phyloP scores from a whole-genome alignment of 2,797 vertebrate genomes.

The Darevskia mixta region DNA sequence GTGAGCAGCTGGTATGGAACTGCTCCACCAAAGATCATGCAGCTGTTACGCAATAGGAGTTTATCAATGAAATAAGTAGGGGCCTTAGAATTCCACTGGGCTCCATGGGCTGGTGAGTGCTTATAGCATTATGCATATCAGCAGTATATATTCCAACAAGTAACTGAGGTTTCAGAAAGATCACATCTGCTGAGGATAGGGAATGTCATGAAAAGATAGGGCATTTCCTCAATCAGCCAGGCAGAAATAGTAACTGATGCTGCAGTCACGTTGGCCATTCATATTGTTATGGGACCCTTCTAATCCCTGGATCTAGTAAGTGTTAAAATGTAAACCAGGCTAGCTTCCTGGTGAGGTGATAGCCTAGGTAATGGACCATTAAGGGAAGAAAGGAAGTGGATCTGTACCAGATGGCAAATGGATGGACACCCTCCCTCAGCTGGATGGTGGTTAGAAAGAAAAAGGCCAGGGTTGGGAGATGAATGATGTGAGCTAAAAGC shows the following conservation, averaged over 20 bases:
- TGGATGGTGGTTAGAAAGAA: too few relatives aligned
- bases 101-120: neutral
- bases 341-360: too few relatives aligned
- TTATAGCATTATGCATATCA: neutral
- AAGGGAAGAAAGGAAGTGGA: too few relatives aligned
- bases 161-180: neutral
- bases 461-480: too few relatives aligned
- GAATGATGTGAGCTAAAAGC: too few relatives aligned
- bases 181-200: neutral
- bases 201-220: neutral
- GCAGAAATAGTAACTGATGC: neutral
- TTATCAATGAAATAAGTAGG: conserved; percentile 5
- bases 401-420: too few relatives aligned
- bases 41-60: neutral
- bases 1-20: conserved; percentile 7
- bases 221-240: neutral
- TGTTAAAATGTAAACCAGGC: too few relatives aligned
- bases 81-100: neutral
- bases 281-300: too few relatives aligned
- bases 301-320: too few relatives aligned
- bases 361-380: too few relatives aligned
- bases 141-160: neutral
- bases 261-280: neutral
- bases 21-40: neutral
- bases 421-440: too few relatives aligned